phyloP scores from a whole-genome alignment of 2,888 invertebrate species.

The Megamerina dolium region DNA sequence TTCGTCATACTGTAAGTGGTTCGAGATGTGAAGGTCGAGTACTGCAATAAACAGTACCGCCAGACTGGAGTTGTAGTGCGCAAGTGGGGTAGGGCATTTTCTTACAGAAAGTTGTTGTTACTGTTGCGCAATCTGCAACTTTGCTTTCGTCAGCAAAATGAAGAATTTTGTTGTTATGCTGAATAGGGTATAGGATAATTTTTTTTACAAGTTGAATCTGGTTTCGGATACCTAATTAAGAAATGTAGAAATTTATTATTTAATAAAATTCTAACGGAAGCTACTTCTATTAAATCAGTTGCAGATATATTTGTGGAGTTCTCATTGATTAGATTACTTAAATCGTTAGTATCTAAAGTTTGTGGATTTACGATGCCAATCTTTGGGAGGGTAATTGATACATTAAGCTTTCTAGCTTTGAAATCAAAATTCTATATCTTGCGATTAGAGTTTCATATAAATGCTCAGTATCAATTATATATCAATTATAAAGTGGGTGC shows the following conservation, averaged over 20 bases:
- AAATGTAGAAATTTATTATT: no score
- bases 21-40: slow-evolving; percentile 15
- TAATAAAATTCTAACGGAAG: slow-evolving; percentile 11
- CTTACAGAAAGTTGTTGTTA: slow-evolving; percentile 18
- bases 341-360: no score
- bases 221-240: no score
- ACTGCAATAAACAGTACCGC: slow-evolving; percentile 12
- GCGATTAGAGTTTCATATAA: no score
- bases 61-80: slow-evolving; percentile 19
- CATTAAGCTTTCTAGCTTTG: slow-evolving; percentile 15
- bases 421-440: slow-evolving; percentile 19
- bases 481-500: no score
- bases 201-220: no score
- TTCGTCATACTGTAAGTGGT: slow-evolving; percentile 11
- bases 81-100: slow-evolving; percentile 9
- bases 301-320: no score
- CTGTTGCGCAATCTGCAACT: slow-evolving; percentile 17
- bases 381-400: slow-evolving; percentile 14
- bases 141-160: no score
- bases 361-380: slow-evolving; percentile 13
- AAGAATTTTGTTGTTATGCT: no score
- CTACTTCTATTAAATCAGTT: slow-evolving; percentile 10
- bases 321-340: no score
- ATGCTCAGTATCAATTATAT: no score
- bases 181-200: no score